Evolutionary conservation across 2,113 vertebrate genomes (phyloP).

Genomic region (Lonchura striata): DNA sequence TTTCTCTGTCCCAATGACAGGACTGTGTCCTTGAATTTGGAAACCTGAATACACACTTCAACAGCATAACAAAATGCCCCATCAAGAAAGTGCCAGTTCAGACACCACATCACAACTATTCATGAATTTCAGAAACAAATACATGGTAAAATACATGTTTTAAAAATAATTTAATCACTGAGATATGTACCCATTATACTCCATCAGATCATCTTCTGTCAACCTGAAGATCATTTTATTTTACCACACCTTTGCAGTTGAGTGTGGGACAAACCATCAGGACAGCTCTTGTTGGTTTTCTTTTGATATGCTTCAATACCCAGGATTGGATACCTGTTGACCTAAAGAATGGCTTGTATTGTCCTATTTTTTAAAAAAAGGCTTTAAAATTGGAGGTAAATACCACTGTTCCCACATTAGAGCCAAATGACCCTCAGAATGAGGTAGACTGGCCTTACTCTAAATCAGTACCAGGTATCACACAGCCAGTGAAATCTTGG

Average conservation of each 20-base stretch:
- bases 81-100: background rate
- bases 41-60: background rate
- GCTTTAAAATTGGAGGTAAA: background rate
- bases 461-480: background rate
- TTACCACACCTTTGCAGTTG: background rate
- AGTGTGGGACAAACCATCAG: background rate
- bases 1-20: background rate
- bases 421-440: background rate
- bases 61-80: background rate
- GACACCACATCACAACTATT: background rate
- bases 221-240: background rate
- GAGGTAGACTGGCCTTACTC: background rate
- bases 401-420: background rate
- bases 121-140: background rate
- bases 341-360: background rate
- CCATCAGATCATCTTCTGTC: background rate
- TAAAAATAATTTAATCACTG: background rate
- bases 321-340: background rate
- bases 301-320: background rate
- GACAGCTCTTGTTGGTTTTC: background rate
- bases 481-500: background rate
- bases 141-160: background rate
- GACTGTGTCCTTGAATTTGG: background rate
- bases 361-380: background rate
- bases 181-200: background rate